Base-by-base conservation (phyloP, 2,888 invertebrate genomes). In the Hololepta plana region DNA sequence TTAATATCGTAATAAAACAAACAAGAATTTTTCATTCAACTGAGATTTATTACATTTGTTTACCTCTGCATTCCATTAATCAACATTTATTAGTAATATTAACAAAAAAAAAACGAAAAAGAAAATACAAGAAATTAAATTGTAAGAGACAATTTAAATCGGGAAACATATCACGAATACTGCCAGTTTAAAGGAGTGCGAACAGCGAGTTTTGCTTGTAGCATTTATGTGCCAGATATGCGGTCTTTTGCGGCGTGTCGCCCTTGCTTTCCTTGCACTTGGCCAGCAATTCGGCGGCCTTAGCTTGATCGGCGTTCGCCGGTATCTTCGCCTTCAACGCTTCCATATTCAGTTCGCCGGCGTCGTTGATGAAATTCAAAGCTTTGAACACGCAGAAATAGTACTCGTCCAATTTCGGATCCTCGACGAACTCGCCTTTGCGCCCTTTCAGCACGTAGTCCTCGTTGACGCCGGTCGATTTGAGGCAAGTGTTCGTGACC, bases 231-330 rank as follows among this genome's bases (percentile, higher is more conserved):
- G 38, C 13, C 14, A 34, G 17, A 21, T 34, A 37, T 2, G 40
- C 40, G 4, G 37, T 40, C 13, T 43, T 41, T 22, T 41, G 42
- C 16, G 33, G 27, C 6, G 54, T 50, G 26, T 48, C 51, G 2
- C 58, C 60, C 12, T 43, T 47, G 26, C 55, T 52, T 4, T 35
- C 45, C 34, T 55, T 55, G 39, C 62, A 62, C 17, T 45, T 46
- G 28, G 59, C 57, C 1, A 60, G 42, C 6, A 35, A 36, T 12
- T 31, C 32, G 12, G 29, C 29, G 15, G 33, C 36, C 21, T 28
- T 27, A 12, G 20, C 30, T 24, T 29, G 35, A 24, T 31, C 34
- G 6, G 30, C 23, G 13, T 36, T 36, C 5, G 28, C 9, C 5
- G 38, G 35, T 14, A 35, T 28, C 20, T 35, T 35, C 3, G 36